These are phyloP conservation scores for Caenorhabditis afra DNA, from an alignment of 2,888 invertebrate species.

Conservation along the genomic window DNA sequence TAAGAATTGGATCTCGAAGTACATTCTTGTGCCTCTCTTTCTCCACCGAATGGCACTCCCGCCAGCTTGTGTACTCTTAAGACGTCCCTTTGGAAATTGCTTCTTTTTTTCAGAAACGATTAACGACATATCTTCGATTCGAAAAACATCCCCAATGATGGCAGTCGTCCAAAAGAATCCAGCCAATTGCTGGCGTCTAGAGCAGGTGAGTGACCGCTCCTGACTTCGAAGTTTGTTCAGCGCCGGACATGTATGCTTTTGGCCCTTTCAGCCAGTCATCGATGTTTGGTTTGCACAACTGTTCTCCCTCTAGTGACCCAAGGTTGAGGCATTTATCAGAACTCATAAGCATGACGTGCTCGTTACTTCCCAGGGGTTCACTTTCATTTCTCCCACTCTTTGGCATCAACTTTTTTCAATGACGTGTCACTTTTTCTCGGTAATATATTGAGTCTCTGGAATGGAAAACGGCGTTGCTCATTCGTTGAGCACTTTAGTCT, in stretches of 20 bases:
- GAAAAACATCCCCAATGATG: constrained; percentile 18
- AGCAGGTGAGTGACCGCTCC: constrained; percentile 49
- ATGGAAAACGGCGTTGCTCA: constrained; percentile 1
- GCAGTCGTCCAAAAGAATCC: constrained; percentile 32
- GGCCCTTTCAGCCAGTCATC: constrained; percentile 28
- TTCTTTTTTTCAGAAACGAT: constrained; percentile 15
- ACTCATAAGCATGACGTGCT: background rate
- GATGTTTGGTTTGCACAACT: constrained; percentile 46
- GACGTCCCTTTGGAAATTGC: background rate
- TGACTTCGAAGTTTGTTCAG: constrained; percentile 46
- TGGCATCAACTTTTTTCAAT: no score
- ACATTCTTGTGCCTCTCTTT: background rate
- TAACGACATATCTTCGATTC: background rate
- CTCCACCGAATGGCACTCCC: constrained; percentile 29
- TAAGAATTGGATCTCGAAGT: constrained; percentile 5
- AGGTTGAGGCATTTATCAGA: constrained; percentile 5
- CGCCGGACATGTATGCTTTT: constrained; percentile 22
- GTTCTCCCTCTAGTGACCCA: constrained; percentile 30
- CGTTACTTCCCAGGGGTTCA: no score
- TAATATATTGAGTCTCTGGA: background rate
- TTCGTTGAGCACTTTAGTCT: background rate
- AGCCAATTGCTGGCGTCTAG: constrained; percentile 46
- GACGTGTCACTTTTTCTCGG: constrained; percentile 16
- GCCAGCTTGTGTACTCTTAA: constrained; percentile 29
- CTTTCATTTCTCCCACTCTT: no score